Evolutionary conservation across 1,140 invertebrate species (phyloP).

Genomic region (Nephila pilipes): DNA sequence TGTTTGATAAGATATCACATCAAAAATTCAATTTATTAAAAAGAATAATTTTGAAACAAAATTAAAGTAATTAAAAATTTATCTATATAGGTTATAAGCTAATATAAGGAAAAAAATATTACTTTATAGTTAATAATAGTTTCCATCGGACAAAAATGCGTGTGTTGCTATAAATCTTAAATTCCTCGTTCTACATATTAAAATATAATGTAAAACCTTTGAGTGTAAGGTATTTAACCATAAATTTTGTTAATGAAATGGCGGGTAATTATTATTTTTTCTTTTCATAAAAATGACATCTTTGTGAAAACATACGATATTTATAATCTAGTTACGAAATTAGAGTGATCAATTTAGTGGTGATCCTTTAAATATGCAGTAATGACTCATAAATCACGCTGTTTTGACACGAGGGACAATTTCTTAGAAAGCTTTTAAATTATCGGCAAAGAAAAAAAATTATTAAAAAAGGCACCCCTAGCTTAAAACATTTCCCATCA

Average conservation of each 20-base stretch:
- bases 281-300: neutral
- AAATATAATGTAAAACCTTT: no score
- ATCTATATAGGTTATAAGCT: no score
- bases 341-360: conserved; percentile 3
- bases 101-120: no score
- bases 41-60: no score
- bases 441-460: neutral
- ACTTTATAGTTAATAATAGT: no score
- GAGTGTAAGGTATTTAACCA: no score
- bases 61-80: no score
- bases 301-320: neutral
- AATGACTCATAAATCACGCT: conserved; percentile 6
- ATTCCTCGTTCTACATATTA: no score
- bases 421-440: conserved; percentile 7
- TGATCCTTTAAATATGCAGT: conserved; percentile 1
- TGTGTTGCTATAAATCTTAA: no score
- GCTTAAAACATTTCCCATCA: neutral
- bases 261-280: neutral
- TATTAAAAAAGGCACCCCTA: neutral
- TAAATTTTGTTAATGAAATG: neutral
- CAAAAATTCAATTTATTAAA: no score
- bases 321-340: neutral
- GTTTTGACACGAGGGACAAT: neutral
- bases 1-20: no score
- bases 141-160: no score